phyloP scores from a whole-genome alignment of 2,113 vertebrate genomes.

The Burhinus bistriatus region DNA sequence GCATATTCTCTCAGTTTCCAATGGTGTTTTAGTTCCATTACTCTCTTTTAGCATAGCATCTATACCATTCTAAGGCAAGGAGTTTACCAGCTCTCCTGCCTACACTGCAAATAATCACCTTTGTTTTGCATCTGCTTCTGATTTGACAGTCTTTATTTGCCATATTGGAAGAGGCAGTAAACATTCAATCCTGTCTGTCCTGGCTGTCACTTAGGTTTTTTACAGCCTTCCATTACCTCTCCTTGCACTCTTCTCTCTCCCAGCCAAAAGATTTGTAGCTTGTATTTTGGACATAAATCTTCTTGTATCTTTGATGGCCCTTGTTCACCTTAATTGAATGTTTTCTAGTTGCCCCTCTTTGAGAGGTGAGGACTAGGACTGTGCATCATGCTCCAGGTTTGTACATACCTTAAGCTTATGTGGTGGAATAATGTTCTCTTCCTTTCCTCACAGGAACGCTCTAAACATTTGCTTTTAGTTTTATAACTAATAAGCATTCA shows the following conservation, averaged over 20 bases:
- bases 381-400: background rate
- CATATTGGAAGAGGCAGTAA: background rate
- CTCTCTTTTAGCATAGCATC: background rate
- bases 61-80: background rate
- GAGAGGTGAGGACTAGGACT: background rate
- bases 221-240: background rate
- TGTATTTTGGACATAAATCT: background rate
- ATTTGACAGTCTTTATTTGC: background rate
- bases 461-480: background rate
- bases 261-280: background rate
- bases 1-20: background rate
- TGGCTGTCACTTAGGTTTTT: background rate
- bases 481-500: background rate
- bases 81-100: background rate
- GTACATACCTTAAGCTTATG: background rate
- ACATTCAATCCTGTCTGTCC: background rate
- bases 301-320: fast-evolving
- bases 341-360: background rate
- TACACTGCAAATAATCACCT: background rate
- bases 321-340: background rate
- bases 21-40: background rate
- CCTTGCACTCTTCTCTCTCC: background rate
- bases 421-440: background rate
- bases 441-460: background rate
- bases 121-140: background rate